These are phyloP conservation scores for Babylonia areolata DNA, from an alignment of 1,140 invertebrate genomes.

Conservation along the genomic window DNA sequence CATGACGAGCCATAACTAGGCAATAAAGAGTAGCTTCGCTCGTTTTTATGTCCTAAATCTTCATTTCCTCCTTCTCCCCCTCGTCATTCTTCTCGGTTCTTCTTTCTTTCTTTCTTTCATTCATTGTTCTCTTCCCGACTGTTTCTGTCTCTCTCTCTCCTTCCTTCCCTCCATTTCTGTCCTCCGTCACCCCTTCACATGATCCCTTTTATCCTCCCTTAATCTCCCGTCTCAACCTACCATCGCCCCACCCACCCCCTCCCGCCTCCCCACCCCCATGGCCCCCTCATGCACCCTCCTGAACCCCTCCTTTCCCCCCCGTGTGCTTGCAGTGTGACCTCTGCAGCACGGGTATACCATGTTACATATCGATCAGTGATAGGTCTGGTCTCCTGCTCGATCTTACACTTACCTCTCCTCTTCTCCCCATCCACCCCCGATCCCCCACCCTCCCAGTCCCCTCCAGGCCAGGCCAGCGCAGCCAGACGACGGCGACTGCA, in stretches of 20 bases:
- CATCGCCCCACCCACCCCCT: not conserved
- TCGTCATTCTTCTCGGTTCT: too few relatives aligned
- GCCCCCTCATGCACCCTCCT: too few relatives aligned
- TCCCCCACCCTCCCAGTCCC: not conserved
- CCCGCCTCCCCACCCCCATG: not conserved
- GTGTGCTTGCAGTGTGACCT: not conserved
- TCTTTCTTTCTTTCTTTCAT: too few relatives aligned
- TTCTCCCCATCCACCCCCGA: not conserved
- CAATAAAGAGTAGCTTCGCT: too few relatives aligned
- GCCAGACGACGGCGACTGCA: not conserved
- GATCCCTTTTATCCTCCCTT: too few relatives aligned
- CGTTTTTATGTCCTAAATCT: too few relatives aligned
- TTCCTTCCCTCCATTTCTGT: not conserved
- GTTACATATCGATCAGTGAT: not conserved
- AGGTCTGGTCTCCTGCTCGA: not conserved
- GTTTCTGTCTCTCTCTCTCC: not conserved
- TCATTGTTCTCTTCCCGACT: not conserved
- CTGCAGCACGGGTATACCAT: not conserved
- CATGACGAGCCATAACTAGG: too few relatives aligned
- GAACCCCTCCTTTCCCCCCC: not conserved
- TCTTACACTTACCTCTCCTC: not conserved
- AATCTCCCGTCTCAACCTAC: too few relatives aligned
- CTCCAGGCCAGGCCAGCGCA: not conserved
- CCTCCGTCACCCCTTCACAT: too few relatives aligned
- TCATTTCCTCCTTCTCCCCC: too few relatives aligned